Base-by-base conservation (phyloP, 2,113 vertebrate species). In the Myodes glareolus region DNA sequence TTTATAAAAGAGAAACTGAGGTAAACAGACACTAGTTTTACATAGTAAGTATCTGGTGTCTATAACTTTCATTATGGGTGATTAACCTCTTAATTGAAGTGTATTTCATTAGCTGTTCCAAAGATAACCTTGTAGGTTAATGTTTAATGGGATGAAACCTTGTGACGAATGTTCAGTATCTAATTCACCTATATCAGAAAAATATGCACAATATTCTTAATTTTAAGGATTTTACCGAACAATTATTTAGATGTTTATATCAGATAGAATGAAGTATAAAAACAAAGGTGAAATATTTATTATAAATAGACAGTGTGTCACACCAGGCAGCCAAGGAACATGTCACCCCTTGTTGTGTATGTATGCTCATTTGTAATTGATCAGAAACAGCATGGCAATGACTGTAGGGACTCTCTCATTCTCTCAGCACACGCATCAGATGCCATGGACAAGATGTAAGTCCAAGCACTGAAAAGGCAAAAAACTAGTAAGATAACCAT, bases 131-230 rank as follows among this genome's bases (percentile, higher is more conserved):
- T 92, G 0, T 80, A 95, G 23, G 42, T 77, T 63, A 92, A 88
- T 85, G 55, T 73, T 91, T 75, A 92, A 78, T 19, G 82, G 7
- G 12, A 29, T 68, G 2, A 91, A 78, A 23, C 33, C 6, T n/a
- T 50, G 5, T 88, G 42, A 91, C 21, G 75, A 85, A 73, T 3
- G 72, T n/a, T 61, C 63, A 88, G 88, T 96, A 90, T 93, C 84
- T 12, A 78, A 7, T 50, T 47, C 73, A 72, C 58, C 5, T 70
- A 58, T 36, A 88, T 70, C 2, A 95, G 16, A 84, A 88, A 9
- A 50, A 72, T 75, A 7, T n/a, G 75, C 39, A 52, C 52, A 63
- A 3, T 88, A 88, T 7, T 55, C 63, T n/a, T 86, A 23, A 77
- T 86, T 82, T 70, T 52, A 86, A 86, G 29, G 88, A 13, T 27